phyloP scores from a whole-genome alignment of 2,888 invertebrate genomes.

The Buathra laborator region DNA sequence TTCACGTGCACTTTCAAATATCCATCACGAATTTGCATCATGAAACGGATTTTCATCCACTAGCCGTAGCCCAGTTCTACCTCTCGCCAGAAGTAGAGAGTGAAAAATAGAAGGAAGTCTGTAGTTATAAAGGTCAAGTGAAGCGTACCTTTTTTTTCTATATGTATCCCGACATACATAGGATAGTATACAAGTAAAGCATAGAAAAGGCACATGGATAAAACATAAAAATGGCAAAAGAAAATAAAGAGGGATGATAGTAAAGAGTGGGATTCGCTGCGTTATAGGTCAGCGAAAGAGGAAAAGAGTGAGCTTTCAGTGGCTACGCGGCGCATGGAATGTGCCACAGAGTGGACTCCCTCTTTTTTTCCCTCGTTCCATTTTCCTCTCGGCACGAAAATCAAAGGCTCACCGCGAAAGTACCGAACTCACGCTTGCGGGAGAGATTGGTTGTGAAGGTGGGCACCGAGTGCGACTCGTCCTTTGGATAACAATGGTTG shows the following conservation, averaged over 20 bases:
- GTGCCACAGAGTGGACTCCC: conserved; percentile 45
- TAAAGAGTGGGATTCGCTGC: conserved; percentile 27
- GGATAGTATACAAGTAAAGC: conserved; percentile 1
- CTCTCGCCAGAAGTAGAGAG: background rate
- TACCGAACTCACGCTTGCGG: conserved; percentile 58
- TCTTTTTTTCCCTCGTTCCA: conserved; percentile 34
- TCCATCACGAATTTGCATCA: background rate
- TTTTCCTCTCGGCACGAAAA: conserved; percentile 62
- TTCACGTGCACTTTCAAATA: background rate
- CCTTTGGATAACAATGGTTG: conserved; percentile 74
- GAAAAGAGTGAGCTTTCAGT: conserved; percentile 59
- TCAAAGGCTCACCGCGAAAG: conserved; percentile 76
- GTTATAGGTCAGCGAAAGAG: conserved; percentile 46
- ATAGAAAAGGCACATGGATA: conserved; percentile 33
- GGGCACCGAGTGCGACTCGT: conserved; percentile 33
- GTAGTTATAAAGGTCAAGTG: background rate
- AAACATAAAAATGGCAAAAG: conserved; percentile 55
- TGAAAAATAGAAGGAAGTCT: background rate
- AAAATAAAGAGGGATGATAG: conserved; percentile 40
- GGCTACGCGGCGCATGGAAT: conserved; percentile 48
- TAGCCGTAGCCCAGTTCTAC: background rate
- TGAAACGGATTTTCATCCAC: background rate
- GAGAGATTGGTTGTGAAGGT: conserved; percentile 47
- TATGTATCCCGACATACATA: background rate
- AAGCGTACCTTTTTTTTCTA: conserved; percentile 5